These are phyloP conservation scores for Mesembrinibis cayennensis DNA, from an alignment of 2,113 vertebrate genomes.

Conservation along the genomic window DNA sequence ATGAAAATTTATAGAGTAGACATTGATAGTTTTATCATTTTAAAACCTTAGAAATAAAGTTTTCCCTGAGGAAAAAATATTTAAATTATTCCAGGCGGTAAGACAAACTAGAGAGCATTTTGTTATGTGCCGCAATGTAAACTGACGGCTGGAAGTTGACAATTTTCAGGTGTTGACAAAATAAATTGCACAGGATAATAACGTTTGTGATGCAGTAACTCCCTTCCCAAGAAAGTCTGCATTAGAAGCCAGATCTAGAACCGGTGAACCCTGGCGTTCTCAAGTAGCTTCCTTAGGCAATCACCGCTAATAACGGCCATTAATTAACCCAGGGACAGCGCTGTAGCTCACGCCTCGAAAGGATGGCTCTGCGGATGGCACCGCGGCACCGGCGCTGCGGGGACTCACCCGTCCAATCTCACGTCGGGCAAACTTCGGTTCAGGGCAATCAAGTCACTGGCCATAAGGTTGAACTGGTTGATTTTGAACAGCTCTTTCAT, in stretches of 20 bases:
- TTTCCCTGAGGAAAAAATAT: neutral
- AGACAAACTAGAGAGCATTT: neutral
- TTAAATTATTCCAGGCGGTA: neutral
- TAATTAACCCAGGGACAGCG: neutral
- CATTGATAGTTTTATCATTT: neutral
- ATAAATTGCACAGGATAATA: neutral
- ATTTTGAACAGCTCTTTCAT: slow-evolving; percentile 99
- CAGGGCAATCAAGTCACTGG: slow-evolving; percentile 95
- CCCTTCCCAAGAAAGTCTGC: fast-evolving
- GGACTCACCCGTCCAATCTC: slow-evolving; percentile 90
- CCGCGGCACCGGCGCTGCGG: neutral
- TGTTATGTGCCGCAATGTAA: neutral
- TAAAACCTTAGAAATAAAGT: neutral
- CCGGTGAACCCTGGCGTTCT: neutral
- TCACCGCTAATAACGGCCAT: neutral
- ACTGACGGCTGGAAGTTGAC: neutral
- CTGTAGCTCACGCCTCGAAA: fast-evolving
- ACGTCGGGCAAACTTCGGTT: slow-evolving; percentile 97
- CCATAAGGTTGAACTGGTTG: slow-evolving; percentile 99
- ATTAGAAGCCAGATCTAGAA: neutral
- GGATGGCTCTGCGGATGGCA: neutral
- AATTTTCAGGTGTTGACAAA: neutral
- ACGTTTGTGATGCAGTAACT: neutral
- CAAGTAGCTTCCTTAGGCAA: neutral
- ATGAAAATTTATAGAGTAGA: neutral